Evolutionary conservation across 2,113 vertebrate genomes (phyloP).

Genomic region (Chionomys nivalis): DNA sequence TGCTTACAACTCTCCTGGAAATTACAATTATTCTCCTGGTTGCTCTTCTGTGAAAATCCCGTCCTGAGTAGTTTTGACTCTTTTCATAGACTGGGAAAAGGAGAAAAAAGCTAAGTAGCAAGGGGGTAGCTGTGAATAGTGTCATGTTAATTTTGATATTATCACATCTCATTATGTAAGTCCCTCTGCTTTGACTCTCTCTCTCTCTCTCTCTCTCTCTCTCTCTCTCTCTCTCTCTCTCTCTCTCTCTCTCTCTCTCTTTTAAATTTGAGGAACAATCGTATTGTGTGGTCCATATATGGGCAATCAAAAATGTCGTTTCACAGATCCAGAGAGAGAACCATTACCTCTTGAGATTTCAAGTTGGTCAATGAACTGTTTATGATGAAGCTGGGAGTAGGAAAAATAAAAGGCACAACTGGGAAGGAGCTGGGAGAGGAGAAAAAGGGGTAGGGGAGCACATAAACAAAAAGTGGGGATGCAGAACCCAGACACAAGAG

Average conservation of each 20-base stretch:
- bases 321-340: background rate
- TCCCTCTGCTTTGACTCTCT: background rate
- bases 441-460: background rate
- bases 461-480: background rate
- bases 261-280: background rate
- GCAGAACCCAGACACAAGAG: background rate
- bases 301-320: background rate
- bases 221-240: background rate
- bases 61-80: conserved; percentile 11
- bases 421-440: background rate
- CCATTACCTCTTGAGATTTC: background rate
- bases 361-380: background rate
- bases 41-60: conserved; percentile 41
- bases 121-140: background rate
- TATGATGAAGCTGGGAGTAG: no score
- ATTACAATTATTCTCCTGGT: conserved; percentile 40
- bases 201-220: background rate
- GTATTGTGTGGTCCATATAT: background rate
- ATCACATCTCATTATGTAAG: background rate
- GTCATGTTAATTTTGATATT: conserved; percentile 19
- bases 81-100: background rate
- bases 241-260: background rate
- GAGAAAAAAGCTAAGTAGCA: conserved; percentile 48
- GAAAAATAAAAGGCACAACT: background rate
- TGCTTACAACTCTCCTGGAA: background rate